Evolutionary conservation across 2,797 vertebrate species (phyloP), one percentile per base, ranked within the genome.

Genomic region (Cheirogaleus major): DNA sequence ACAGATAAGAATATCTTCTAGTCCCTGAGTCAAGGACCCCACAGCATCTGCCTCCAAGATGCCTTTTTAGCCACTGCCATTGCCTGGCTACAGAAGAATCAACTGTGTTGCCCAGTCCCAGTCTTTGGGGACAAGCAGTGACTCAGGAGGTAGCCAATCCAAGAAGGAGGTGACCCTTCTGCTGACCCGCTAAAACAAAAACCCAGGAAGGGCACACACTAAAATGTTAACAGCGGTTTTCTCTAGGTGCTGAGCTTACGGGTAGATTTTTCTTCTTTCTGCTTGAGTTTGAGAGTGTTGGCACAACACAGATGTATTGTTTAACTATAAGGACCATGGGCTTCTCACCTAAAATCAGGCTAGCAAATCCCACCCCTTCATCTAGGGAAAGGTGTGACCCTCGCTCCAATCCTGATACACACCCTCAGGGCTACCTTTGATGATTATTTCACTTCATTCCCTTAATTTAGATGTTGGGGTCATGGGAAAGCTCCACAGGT

Each of bases 221-320:
- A 79, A 96, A 92, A 95, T 69, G 50, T 69, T 57, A 75, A 83
- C 7, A 22, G 50, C 63, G 23, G 11, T 88, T 92, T 88, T 88
- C 80, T 93, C 52, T 91, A 87, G 65, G 50, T 86, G 48, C 41
- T 76, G 7, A 89, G 55, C 80, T 69, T 38, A 65, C 7, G 38
- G 30, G 22, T 61, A 70, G 61, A 61, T 32, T 82, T 93, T 92
- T 80, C 82, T 90, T 91, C 69, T 86, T 93, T 96, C 93, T 91
- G 45, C n/a, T 76, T 86, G 75, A 91, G 91, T 79, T 76, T 80
- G 70, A 45, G 57, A 61, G 15, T 79, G 78, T 52, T 91, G 61
- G 17, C 38, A 59, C 52, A 92, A 27, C 63, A 70, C 9, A 82
- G 23, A 93, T 48, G 18, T n/a, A 65, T 92, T 50, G 72, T 76